Evolutionary conservation across 2,797 vertebrate genomes (phyloP), one percentile per base, ranked within the genome.

Genomic region (Lophius americanus): DNA sequence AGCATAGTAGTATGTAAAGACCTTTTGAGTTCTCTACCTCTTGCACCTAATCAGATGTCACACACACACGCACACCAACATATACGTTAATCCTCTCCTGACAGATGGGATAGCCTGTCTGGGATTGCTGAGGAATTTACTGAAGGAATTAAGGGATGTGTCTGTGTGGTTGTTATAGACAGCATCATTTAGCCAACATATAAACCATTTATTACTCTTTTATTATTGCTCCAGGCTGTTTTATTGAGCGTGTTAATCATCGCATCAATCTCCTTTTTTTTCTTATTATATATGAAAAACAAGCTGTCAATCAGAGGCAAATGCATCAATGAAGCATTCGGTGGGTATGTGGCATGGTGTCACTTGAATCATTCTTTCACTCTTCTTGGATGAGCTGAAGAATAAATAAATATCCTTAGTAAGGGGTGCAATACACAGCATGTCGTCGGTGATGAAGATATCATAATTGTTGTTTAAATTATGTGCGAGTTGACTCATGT

Each of bases 41-140:
- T 72, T 70, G 33, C 36, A 56, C 49, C 49, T 44, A 54, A 60
- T 64, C 53, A 51, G 13, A 43, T 39, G 14, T 39, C 44, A 70
- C 56, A 64, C 39, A 61, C 55, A 55, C 68, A 66, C 44, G 51
- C 73, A 69, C 57, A 57, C 51, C 47, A 51, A 54, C 65, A 50
- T 59, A 67, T 72, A 73, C 66, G 84, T 75, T 89, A 91, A 91
- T 91, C 88, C 76, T 74, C 53, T 73, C 75, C 37, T 76, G 86
- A 85, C 89, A 91, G 90, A 91, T 91, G 90, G 90, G 49, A n/a
- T 60, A 68, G 75, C 57, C 78, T 85, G 85, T 87, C 79, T 82
- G 67, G 85, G 88, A 86, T 85, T 82, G 84, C 59, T 56, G 13
- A 67, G 85, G 84, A 89, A 86, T 86, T 88, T 85, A 82, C 69